Evolutionary conservation across 1,140 invertebrate genomes (phyloP).

Genomic region (Zaprionus tsacasi): DNA sequence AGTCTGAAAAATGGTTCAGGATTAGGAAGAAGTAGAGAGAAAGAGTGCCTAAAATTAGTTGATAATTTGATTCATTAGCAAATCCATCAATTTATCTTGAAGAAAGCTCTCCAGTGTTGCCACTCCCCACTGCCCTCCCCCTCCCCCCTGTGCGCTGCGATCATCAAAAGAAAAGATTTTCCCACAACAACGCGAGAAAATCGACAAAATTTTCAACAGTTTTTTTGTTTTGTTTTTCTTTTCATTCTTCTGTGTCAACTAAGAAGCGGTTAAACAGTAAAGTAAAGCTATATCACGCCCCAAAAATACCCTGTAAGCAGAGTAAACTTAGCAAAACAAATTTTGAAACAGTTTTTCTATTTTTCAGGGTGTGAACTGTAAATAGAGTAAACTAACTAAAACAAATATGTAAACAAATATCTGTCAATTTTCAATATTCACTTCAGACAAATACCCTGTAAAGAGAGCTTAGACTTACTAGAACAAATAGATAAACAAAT

Average conservation of each 20-base stretch:
- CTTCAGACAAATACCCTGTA: conserved; percentile 14
- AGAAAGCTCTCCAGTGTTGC: neutral
- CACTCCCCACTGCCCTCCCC: neutral
- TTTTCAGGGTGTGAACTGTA: too few relatives aligned
- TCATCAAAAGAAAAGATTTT: conserved; percentile 75
- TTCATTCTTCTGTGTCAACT: conserved; percentile 14
- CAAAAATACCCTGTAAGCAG: neutral
- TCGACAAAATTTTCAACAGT: conserved; percentile 53
- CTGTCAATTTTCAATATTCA: neutral
- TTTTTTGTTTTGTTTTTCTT: conserved; percentile 28
- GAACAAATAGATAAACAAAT: neutral
- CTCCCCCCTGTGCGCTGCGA: neutral
- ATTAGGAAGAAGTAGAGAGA: neutral
- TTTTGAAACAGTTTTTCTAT: neutral
- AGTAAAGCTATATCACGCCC: neutral
- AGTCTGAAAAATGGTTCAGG: conserved; percentile 13
- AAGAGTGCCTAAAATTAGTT: conserved; percentile 36
- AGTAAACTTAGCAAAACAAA: too few relatives aligned
- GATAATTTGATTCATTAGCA: conserved; percentile 52
- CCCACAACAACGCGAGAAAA: conserved; percentile 56
- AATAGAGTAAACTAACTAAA: too few relatives aligned
- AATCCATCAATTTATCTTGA: conserved; percentile 49
- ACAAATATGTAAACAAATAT: neutral
- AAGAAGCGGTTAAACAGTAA: conserved; percentile 23
- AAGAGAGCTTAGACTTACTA: neutral